phyloP scores from a whole-genome alignment of 2,888 invertebrate genomes.

The Clanis bilineata region DNA sequence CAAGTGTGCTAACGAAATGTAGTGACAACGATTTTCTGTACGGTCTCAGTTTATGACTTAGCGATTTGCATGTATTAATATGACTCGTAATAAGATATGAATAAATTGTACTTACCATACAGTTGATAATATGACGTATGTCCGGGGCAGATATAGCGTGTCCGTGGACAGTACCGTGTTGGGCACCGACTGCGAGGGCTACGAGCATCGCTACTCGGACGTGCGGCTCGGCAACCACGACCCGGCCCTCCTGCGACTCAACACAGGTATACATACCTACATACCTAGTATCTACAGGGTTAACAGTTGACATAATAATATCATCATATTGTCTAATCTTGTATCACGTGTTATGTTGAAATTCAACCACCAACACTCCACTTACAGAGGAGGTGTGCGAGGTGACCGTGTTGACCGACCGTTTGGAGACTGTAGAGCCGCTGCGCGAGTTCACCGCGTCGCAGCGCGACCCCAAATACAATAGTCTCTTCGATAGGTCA shows the following conservation, averaged over 20 bases:
- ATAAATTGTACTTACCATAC: neutral
- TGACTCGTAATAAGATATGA: neutral
- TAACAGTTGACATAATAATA: no score
- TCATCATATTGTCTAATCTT: no score
- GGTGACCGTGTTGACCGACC: constrained; percentile 33
- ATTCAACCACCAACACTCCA: neutral
- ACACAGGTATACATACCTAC: constrained; percentile 56
- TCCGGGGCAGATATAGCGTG: constrained; percentile 55
- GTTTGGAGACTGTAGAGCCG: constrained; percentile 56
- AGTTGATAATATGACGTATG: neutral
- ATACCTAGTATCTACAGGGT: no score
- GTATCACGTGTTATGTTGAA: neutral
- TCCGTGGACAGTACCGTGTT: constrained; percentile 65
- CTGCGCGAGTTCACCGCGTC: constrained; percentile 62
- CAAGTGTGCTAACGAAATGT: no score
- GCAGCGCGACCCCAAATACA: constrained; percentile 51
- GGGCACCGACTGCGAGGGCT: constrained; percentile 57
- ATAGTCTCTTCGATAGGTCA: constrained; percentile 39
- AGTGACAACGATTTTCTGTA: no score
- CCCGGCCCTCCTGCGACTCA: constrained; percentile 42
- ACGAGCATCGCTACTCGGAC: constrained; percentile 58
- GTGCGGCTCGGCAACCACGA: constrained; percentile 37
- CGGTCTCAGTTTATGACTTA: no score
- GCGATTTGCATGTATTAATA: no score
- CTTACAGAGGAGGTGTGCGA: constrained; percentile 55